phyloP scores from a whole-genome alignment of 2,888 invertebrate genomes.

The Sinhomidia bicolor region DNA sequence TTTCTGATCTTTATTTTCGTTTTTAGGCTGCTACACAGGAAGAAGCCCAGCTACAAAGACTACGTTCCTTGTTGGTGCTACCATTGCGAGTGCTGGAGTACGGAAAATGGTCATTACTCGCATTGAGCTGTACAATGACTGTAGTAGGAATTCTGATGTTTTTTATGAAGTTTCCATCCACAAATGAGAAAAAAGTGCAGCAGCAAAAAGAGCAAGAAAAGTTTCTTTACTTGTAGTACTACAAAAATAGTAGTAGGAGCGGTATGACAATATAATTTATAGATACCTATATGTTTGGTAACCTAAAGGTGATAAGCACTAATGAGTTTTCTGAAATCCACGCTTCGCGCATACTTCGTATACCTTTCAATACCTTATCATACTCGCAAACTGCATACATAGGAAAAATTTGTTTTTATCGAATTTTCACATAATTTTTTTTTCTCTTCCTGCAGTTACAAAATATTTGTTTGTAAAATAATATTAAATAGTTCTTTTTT shows the following conservation, averaged over 20 bases:
- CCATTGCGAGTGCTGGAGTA: constrained; percentile 65
- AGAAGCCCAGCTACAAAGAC: constrained; percentile 34
- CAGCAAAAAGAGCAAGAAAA: constrained; percentile 54
- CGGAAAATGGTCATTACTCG: constrained; percentile 69
- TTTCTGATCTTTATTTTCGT: not conserved
- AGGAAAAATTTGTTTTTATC: not conserved
- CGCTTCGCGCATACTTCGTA: not conserved
- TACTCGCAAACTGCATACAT: not conserved
- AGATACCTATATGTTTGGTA: not conserved
- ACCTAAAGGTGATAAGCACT: not conserved
- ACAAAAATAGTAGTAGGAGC: too few species aligned
- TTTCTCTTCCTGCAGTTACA: constrained; percentile 5
- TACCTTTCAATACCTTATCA: not conserved
- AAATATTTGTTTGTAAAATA: constrained; percentile 20
- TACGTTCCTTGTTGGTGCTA: constrained; percentile 57
- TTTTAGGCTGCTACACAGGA: constrained; percentile 62
- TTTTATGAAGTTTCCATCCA: constrained; percentile 38
- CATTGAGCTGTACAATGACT: constrained; percentile 61
- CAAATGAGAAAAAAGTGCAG: constrained; percentile 50
- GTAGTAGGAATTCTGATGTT: constrained; percentile 64
- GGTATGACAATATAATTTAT: not conserved
- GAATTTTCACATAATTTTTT: not conserved
- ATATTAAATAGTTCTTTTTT: not conserved
- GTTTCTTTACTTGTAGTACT: constrained; percentile 53
- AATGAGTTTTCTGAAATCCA: constrained; percentile 16